Base-by-base conservation (phyloP, 2,797 vertebrate genomes). In the Rallus crepitans region DNA sequence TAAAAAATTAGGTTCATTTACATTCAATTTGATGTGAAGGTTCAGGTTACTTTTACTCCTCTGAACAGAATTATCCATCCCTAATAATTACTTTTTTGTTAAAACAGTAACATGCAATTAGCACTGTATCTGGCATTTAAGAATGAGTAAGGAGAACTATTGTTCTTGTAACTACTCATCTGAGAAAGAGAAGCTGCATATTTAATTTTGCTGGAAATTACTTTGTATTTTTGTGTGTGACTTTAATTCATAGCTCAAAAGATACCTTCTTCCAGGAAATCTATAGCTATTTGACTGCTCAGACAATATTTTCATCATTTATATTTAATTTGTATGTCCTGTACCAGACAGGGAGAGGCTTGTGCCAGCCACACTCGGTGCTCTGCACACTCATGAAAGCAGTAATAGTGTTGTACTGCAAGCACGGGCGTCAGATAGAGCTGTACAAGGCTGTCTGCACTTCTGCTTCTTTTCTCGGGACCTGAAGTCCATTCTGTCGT, bases 61-160 rank as follows among this genome's bases (percentile, higher is more conserved):
- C 72, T 89, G 93, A 95, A 84, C 31, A 72, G 73, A 93, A 94
- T 91, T 88, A 96, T 50, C 73, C 63, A 47, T 91, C 64, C 85
- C 59, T 88, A 94, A 73, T 93, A 94, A 94, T 92, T 96, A 85
- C 81, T 91, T 96, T 94, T 86, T 89, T 86, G 85, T 93, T 91
- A 89, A 82, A 95, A 72, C 39, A 72, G 73, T 86, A 90, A 95
- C 80, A 81, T 95, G 87, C 80, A 96, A 94, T 97, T 96, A 96
- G 60, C 66, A 66, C 85, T 83, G 88, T 83, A 82, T 93, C 89
- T 90, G 73, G 82, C 70, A 60, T 90, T 93, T 83, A 82, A 86
- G 80, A 93, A 88, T 53, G 66, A 82, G 45, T 60, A 89, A 82
- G 87, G 77, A 86, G 63, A 93, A 15, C 77, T 64, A 88, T 90